Evolutionary conservation across 1,140 invertebrate genomes (phyloP), one percentile per base, ranked within the genome.

Genomic region (Anastatus disparis): DNA sequence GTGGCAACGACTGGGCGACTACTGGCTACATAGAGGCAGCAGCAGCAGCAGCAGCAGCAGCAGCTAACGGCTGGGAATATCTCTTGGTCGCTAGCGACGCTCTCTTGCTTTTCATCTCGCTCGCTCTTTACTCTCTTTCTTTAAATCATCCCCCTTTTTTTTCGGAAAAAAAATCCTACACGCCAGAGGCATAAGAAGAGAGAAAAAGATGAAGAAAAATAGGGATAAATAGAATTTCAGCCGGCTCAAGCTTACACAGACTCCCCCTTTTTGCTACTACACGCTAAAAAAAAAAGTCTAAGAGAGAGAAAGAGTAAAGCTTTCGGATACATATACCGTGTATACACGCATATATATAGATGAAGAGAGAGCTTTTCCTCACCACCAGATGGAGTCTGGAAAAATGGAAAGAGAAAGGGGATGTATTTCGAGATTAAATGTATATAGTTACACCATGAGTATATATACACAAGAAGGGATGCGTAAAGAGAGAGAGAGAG

Each of bases 1-100:
- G 59, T 62, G 59, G 59, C 59, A 62, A 46, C 59, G 59, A 62
- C 59, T 62, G 59, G 59, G 42, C 44, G 59, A 62, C 59, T 62
- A 62, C 59, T 62, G 44, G 44, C 59, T n/a, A n/a, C n/a, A n/a
- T n/a, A n/a, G n/a, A n/a, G n/a, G n/a, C n/a, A n/a, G n/a, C n/a
- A n/a, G n/a, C n/a, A n/a, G n/a, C n/a, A n/a, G n/a, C n/a, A n/a
- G n/a, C n/a, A n/a, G n/a, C n/a, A n/a, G n/a, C n/a, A n/a, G n/a
- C n/a, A n/a, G n/a, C 38, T 40, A 35, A 12, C 40, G 38, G 29
- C 55, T n/a, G 40, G 40, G 58, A n/a, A n/a, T n/a, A 61, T 61
- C 24, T 26, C 13, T 46, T 24, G 31, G 24, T 20, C 22, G 8
- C 13, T 15, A 42, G 55, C 35, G 10, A 2, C 20, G 9, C 42